Percentiles rank a stretch among this genome's conserved stretches.
Conservation (phyloP, 2,113 vertebrate species). For the Ciconia maguari region DNA sequence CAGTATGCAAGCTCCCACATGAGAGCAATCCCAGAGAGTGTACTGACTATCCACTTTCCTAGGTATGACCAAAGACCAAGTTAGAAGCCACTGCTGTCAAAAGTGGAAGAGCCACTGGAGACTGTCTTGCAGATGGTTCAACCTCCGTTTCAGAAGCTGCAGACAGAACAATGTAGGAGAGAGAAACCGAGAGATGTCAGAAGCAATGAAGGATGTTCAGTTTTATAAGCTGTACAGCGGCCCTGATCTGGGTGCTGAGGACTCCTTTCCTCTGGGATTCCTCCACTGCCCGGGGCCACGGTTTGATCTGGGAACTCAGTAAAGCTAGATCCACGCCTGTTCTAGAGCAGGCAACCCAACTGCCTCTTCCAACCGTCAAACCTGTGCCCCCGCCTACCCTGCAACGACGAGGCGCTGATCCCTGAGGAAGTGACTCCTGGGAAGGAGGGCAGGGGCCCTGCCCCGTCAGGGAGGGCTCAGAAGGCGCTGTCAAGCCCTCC, state of each 20-base stretch:
- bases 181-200: background rate
- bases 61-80: background rate
- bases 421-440: rapidly evolving
- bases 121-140: background rate
- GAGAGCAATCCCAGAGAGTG: background rate
- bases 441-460: background rate
- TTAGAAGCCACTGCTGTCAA: background rate
- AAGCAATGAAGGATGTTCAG: rapidly evolving
- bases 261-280: background rate
- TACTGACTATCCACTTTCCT: background rate
- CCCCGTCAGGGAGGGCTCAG: too few relatives aligned
- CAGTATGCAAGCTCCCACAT: background rate
- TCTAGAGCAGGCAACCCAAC: rapidly evolving
- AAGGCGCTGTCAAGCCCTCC: background rate
- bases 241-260: too few relatives aligned
- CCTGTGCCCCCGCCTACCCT: rapidly evolving
- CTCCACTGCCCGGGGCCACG: rapidly evolving
- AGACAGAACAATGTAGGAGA: background rate
- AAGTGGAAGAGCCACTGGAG: background rate
- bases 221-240: rapidly evolving
- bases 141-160: rapidly evolving
- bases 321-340: rapidly evolving
- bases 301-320: rapidly evolving
- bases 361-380: rapidly evolving
- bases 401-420: background rate